phyloP scores from a whole-genome alignment of 2,888 invertebrate species.

The Melipona beecheii region DNA sequence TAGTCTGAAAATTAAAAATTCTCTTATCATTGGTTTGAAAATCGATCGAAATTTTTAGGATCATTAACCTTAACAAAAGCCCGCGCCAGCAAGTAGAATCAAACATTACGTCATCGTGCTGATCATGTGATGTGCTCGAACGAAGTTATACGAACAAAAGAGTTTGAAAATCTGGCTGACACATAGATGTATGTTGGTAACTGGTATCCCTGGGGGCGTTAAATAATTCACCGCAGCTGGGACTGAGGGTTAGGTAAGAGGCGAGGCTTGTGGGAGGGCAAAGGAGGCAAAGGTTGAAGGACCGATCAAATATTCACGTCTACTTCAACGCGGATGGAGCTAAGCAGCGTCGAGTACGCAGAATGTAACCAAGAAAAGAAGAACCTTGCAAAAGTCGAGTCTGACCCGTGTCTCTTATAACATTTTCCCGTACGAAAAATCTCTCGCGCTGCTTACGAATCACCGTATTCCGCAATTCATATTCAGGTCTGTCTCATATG shows the following conservation, averaged over 20 bases:
- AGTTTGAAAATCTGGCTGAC: slow-evolving; percentile 75
- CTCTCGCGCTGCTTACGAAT: slow-evolving; percentile 30
- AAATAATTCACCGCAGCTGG: slow-evolving; percentile 83
- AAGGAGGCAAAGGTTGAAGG: slow-evolving; percentile 79
- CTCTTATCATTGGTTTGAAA: no score
- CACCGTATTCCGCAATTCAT: slow-evolving; percentile 1
- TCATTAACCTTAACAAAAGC: not conserved
- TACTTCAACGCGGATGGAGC: slow-evolving; percentile 79
- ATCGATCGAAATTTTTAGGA: not conserved
- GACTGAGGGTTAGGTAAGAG: slow-evolving; percentile 78
- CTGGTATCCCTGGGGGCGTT: slow-evolving; percentile 80
- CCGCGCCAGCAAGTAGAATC: not conserved
- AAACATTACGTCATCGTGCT: slow-evolving; percentile 35
- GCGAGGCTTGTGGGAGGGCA: slow-evolving; percentile 70
- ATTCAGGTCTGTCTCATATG: slow-evolving; percentile 12
- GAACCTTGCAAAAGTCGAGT: slow-evolving; percentile 23
- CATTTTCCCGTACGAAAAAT: not conserved
- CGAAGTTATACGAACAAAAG: slow-evolving; percentile 50
- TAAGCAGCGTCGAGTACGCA: slow-evolving; percentile 61
- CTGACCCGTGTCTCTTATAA: slow-evolving; percentile 9
- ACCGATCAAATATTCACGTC: slow-evolving; percentile 83
- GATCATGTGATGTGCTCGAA: slow-evolving; percentile 16
- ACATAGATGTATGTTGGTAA: slow-evolving; percentile 76
- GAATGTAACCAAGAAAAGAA: slow-evolving; percentile 54
- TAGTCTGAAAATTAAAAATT: not conserved